phyloP scores from a whole-genome alignment of 2,888 invertebrate genomes.

The Caenorhabditis becei region DNA sequence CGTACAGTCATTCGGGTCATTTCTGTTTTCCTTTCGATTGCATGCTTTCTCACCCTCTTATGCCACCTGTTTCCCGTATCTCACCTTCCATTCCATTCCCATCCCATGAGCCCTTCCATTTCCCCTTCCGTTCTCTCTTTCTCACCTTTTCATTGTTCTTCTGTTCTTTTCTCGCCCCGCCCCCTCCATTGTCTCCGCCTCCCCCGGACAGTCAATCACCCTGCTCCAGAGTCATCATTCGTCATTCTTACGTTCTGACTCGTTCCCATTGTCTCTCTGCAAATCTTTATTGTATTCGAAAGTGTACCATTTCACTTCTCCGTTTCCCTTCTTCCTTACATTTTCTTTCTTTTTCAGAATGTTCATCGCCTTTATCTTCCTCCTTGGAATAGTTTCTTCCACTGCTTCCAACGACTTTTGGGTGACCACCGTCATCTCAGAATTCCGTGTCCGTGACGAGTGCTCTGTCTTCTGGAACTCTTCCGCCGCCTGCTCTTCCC shows the following conservation, averaged over 20 bases:
- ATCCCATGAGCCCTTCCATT: neutral
- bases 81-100: neutral
- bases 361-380: constrained; percentile 1
- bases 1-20: neutral
- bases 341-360: constrained; percentile 10
- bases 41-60: neutral
- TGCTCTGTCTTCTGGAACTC: constrained; percentile 47
- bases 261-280: too few species aligned
- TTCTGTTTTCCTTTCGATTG: neutral
- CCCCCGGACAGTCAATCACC: too few species aligned
- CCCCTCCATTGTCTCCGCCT: too few species aligned
- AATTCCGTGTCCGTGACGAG: constrained; percentile 49
- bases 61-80: neutral
- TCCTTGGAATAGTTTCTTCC: neutral
- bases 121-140: neutral
- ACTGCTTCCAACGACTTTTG: constrained; percentile 24
- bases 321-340: constrained; percentile 1
- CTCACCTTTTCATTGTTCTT: too few species aligned
- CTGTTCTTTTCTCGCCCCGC: neutral
- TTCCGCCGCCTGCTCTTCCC: constrained; percentile 33
- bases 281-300: too few species aligned
- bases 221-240: too few species aligned
- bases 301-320: neutral
- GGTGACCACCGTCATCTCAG: constrained; percentile 48
- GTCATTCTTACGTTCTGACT: too few species aligned